phyloP scores from a whole-genome alignment of 2,113 vertebrate species.

The Thamnophis sirtalis region DNA sequence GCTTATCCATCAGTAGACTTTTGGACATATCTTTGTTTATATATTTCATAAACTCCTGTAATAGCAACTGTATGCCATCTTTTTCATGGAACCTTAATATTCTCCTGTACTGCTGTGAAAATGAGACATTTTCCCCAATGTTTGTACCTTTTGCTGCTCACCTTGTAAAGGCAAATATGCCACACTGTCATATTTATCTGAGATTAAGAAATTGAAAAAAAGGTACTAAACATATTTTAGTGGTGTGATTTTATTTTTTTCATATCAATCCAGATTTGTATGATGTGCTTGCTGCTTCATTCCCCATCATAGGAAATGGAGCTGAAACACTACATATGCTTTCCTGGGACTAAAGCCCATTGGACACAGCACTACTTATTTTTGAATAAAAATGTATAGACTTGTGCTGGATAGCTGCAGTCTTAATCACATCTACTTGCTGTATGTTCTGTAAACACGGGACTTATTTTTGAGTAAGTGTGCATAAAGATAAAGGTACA shows the following conservation, averaged over 20 bases:
- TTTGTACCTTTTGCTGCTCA: conserved; percentile 28
- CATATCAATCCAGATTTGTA: neutral
- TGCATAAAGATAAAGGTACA: neutral
- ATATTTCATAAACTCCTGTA: neutral
- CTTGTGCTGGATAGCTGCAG: neutral
- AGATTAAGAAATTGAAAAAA: neutral
- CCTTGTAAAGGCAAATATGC: neutral
- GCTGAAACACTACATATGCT: neutral
- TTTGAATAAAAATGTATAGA: neutral
- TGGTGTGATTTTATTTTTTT: conserved; percentile 23
- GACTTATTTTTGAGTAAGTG: neutral
- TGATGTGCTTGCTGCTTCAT: neutral
- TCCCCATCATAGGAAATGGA: neutral
- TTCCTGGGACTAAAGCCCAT: neutral
- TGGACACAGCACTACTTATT: neutral
- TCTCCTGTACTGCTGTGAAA: conserved; percentile 65
- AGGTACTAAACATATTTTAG: neutral
- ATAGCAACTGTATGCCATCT: conserved; percentile 36
- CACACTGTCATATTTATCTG: conserved; percentile 16
- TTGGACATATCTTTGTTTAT: conserved; percentile 2
- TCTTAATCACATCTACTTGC: neutral
- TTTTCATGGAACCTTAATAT: conserved; percentile 26
- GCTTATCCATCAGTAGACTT: neutral
- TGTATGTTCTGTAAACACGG: neutral
- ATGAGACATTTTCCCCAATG: conserved; percentile 36